Evolutionary conservation across 2,888 invertebrate genomes (phyloP).

Genomic region (Meliscaeva auricollis): DNA sequence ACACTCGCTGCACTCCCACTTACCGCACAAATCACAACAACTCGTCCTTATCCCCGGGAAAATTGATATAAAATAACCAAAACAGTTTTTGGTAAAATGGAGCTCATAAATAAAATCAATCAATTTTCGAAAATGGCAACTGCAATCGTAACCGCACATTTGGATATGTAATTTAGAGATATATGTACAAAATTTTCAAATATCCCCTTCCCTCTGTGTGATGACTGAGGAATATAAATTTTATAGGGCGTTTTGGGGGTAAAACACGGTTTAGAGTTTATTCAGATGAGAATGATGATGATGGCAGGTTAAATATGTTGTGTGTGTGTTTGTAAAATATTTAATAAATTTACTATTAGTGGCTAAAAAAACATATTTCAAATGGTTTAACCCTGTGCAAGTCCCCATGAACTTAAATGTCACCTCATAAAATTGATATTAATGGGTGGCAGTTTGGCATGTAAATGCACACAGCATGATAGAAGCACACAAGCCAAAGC

Average conservation of each 20-base stretch:
- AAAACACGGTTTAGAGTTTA: constrained; percentile 44
- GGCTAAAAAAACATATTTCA: constrained; percentile 58
- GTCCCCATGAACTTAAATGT: constrained; percentile 49
- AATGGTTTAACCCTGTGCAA: constrained; percentile 18
- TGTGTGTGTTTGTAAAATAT: constrained; percentile 1
- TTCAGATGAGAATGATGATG: background rate
- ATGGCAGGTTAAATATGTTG: constrained; percentile 11
- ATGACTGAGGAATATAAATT: background rate
- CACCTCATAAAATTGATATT: constrained; percentile 71
- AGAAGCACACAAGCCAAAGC: too few relatives aligned
- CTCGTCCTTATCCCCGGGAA: constrained; percentile 34
- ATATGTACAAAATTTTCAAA: constrained; percentile 31
- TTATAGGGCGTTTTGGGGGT: background rate
- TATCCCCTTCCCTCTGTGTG: background rate
- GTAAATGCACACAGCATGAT: background rate
- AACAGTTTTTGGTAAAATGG: constrained; percentile 25
- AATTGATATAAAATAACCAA: constrained; percentile 68
- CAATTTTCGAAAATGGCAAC: constrained; percentile 66
- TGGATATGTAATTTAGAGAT: constrained; percentile 52
- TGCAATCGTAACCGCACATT: constrained; percentile 68
- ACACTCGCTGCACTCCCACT: background rate
- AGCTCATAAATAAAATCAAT: constrained; percentile 74
- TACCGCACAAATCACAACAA: background rate
- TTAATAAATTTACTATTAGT: constrained; percentile 51
- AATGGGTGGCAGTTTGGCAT: constrained; percentile 44